phyloP scores from a whole-genome alignment of 2,797 vertebrate species.

The Rhinophrynus dorsalis region DNA sequence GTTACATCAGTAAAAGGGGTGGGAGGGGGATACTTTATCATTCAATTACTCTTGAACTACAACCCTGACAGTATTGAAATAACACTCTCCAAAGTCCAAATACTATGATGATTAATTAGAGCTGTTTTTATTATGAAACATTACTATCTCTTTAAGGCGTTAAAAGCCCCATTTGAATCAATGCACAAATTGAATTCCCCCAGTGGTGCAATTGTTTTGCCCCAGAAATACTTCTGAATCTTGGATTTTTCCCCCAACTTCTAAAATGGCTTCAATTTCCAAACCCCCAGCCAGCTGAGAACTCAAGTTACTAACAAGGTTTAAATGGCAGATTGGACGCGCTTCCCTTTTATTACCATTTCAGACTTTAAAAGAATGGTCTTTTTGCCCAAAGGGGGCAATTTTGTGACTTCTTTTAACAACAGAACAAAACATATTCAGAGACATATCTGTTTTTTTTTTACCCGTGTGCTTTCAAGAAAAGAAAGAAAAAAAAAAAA shows the following conservation, averaged over 20 bases:
- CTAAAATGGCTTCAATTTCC: background rate
- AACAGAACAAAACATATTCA: background rate
- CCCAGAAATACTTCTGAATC: no score
- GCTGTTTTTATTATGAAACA: no score
- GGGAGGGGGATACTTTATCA: no score
- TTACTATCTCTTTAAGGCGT: no score
- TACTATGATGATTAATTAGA: no score
- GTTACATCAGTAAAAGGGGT: no score
- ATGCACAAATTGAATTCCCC: no score
- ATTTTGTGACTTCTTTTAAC: background rate
- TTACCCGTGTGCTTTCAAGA: background rate
- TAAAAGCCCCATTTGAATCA: no score
- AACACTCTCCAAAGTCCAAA: no score
- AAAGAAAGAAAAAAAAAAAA: background rate
- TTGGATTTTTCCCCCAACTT: background rate
- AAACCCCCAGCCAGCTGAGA: background rate
- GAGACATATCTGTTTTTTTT: background rate
- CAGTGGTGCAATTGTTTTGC: no score
- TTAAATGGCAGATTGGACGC: background rate
- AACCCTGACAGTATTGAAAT: no score
- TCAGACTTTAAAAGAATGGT: background rate
- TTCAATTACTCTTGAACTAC: no score
- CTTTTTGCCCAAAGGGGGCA: background rate
- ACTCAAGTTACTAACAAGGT: slow-evolving; percentile 3
- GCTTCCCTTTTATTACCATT: background rate